Evolutionary conservation across 2,113 vertebrate genomes (phyloP), one percentile per base, ranked within the genome.

Genomic region (Lycocorax pyrrhopterus): DNA sequence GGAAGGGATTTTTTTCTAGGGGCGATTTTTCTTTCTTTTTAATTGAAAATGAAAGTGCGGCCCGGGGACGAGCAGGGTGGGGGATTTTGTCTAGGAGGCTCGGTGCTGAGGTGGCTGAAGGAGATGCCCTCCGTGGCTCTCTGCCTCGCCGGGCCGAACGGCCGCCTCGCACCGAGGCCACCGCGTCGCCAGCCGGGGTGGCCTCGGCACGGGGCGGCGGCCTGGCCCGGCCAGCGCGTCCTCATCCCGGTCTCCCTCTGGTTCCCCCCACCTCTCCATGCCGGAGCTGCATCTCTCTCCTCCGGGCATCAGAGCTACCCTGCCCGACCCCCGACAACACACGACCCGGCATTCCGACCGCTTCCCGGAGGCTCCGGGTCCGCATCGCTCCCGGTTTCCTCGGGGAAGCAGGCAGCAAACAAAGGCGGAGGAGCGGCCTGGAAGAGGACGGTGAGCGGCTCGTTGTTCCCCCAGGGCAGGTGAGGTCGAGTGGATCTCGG

Each of bases 381-480:
- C 10, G 41, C 56, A 12, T 29, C 53, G 29, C 19, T 73, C 32
- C 84, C 67, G 33, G 33, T 71, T 75, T 23, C 1, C 16, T 23
- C 53, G 51, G 71, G 56, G 22, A 37, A 12, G 33, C 21, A 35
- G 23, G 67, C 84, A 9, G 77, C 80, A 37, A 96, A 95, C 96
- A 96, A 96, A 95, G 94, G 73, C 80, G 62, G 80, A 37, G 7
- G 60, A 85, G 76, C 30, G 63, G 91, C 89, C 88, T 69, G 83
- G 86, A 82, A 64, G 19, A 73, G 73, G 49, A 66, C 63, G 53
- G 25, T 21, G 49, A 77, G 29, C 33, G 68, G 55, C 76, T 84
- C 22, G 27, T 6, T n/a, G 16, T 21, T 39, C 26, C 46, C 63
- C n/a, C 53, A 22, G 71, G 55, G 78, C 93, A 94, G 91, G 75